Percentiles rank a stretch among this genome's conserved stretches.
phyloP scores from a whole-genome alignment of 2,797 vertebrate species.

The Acrossocheilus fasciatus region DNA sequence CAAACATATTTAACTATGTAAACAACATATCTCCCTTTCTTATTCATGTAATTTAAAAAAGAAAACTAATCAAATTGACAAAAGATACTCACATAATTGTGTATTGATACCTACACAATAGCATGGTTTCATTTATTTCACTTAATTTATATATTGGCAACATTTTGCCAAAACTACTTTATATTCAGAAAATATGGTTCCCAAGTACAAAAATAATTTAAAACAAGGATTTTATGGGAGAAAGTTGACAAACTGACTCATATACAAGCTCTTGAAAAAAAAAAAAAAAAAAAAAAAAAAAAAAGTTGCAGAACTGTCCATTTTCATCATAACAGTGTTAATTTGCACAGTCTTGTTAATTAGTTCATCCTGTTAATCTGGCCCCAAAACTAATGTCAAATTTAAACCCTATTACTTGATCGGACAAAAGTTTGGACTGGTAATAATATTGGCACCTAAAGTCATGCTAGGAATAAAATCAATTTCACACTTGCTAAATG shows the following conservation, averaged over 20 bases:
- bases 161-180: not conserved
- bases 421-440: not conserved
- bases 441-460: constrained; percentile 11
- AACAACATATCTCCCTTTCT: not conserved
- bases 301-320: not conserved
- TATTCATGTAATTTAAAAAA: not conserved
- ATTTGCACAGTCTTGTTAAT: not conserved
- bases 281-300: not conserved
- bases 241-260: not conserved
- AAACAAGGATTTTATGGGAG: not conserved
- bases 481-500: constrained; percentile 38
- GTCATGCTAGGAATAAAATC: constrained; percentile 19
- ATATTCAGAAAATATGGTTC: not conserved
- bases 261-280: not conserved
- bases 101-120: not conserved
- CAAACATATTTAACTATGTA: not conserved
- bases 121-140: not conserved
- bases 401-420: not conserved
- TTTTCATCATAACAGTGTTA: not conserved
- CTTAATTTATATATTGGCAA: not conserved
- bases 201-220: not conserved
- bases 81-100: not conserved
- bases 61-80: not conserved
- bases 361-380: not conserved
- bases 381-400: not conserved